phyloP scores from a whole-genome alignment of 2,113 vertebrate genomes.

The Daboia siamensis region DNA sequence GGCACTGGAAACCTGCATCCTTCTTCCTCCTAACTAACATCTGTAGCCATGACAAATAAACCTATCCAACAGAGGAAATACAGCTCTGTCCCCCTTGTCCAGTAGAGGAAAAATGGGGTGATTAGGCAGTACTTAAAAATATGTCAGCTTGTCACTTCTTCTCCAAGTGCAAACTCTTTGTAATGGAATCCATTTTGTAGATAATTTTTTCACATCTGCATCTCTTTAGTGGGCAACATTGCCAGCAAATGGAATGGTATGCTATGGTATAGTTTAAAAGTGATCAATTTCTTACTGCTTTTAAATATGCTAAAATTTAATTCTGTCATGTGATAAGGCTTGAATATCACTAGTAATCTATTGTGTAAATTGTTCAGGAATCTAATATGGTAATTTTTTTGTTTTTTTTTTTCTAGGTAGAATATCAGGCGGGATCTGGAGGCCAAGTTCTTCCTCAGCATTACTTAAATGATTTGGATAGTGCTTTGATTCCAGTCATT shows the following conservation, averaged over 20 bases:
- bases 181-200: background rate
- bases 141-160: background rate
- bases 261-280: background rate
- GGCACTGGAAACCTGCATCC: background rate
- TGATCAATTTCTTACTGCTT: background rate
- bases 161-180: background rate
- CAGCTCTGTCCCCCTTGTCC: background rate
- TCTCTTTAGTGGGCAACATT: background rate
- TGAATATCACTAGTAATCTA: background rate
- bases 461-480: constrained; percentile 91
- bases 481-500: constrained; percentile 89
- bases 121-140: background rate
- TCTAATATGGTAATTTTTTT: background rate
- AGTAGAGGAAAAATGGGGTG: background rate
- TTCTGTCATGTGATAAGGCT: background rate
- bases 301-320: background rate
- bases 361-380: background rate
- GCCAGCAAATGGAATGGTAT: background rate
- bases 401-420: constrained; percentile 74
- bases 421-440: constrained; percentile 88
- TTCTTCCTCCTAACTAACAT: background rate
- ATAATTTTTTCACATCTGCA: background rate
- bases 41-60: background rate
- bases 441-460: constrained; percentile 84
- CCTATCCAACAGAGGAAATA: background rate